Evolutionary conservation across 2,797 vertebrate species (phyloP), one percentile per base, ranked within the genome.

Genomic region (Trichosurus vulpecula): DNA sequence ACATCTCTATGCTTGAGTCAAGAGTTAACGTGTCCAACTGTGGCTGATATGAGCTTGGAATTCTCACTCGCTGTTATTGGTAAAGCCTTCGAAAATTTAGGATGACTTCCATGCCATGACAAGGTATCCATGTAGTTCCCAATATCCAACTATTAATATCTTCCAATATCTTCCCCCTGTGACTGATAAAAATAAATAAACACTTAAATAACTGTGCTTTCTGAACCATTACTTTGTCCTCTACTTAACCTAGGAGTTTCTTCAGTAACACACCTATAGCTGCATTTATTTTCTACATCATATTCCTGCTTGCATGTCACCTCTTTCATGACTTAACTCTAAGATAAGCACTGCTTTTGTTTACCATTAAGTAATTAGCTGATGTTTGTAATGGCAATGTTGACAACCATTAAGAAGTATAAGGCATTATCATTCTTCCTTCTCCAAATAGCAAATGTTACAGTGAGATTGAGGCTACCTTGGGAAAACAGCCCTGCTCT

Each of bases 371-470:
- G 0, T 41, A 74, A 91, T 92, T 9, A 56, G 53, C 52, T 91
- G 27, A 51, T 93, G 90, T 94, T 47, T 94, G 35, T 52, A 94
- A 95, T 35, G 6, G 90, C 52, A 1, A 1, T 91, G 30, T 56
- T 61, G 6, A 93, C 92, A 95, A 66, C 74, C 74, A 92, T 91
- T 58, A 58, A 3, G 1, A 54, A 66, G 12, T n/a, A 30, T 61
- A 19, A 87, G 22, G 47, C 66, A 61, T 58, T 31, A 92, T 87
- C 2, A 25, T 81, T 11, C 6, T 53, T 94, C 54, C 96, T 81
- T 93, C 95, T 98, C 95, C 92, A 97, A 96, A 95, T 13, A 95
- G 89, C 94, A 96, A 91, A 16, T 95, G 87, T 96, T 91, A 91
- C 19, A 19, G 52, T 52, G 1, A 95, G 81, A 89, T 94, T 90